Evolutionary conservation across 2,113 vertebrate genomes (phyloP), one percentile per base, ranked within the genome.

Genomic region (Ceratotherium simum): DNA sequence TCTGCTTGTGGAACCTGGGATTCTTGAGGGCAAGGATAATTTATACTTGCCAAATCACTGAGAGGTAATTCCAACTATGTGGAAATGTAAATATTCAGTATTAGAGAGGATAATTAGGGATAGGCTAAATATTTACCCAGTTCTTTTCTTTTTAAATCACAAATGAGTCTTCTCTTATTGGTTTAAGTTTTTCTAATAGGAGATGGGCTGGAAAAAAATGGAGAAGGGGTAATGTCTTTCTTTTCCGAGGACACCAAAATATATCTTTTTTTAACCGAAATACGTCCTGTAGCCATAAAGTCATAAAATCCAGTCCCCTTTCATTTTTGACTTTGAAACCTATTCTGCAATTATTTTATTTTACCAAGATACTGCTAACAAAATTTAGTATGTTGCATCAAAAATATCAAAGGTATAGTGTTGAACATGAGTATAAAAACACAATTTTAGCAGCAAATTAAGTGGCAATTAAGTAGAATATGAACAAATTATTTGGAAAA

Each of bases 41-140:
- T 99, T 98, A 96, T 98, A 97, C 90, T 97, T 98, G 95, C 93
- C 96, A 98, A 98, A 97, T 97, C 97, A 93, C 95, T 98, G 75
- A 80, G 72, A 97, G 97, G 94, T 98, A 98, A 98, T 97, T 98
- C 88, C 60, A 79, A 97, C 82, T 98, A 76, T 69, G 29, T 92
- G 95, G 80, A 98, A 96, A 98, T 98, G 92, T 98, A 95, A 98
- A 97, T 97, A 98, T 98, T 98, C 96, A 97, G 95, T 97, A 96
- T 97, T 97, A 93, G 62, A 97, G 92, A 98, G 80, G 46, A 89
- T 97, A 98, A 98, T 98, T 98, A 98, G 81, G 69, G 76, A 95
- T 88, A 98, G 39, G 91, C 95, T 98, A 98, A 98, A 98, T 98
- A 98, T 98, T 98, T 98, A 93, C 91, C 56, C n/a, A 72, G 95